Conservation (phyloP, 2,797 vertebrate genomes). For the Clarias laeviceps region DNA sequence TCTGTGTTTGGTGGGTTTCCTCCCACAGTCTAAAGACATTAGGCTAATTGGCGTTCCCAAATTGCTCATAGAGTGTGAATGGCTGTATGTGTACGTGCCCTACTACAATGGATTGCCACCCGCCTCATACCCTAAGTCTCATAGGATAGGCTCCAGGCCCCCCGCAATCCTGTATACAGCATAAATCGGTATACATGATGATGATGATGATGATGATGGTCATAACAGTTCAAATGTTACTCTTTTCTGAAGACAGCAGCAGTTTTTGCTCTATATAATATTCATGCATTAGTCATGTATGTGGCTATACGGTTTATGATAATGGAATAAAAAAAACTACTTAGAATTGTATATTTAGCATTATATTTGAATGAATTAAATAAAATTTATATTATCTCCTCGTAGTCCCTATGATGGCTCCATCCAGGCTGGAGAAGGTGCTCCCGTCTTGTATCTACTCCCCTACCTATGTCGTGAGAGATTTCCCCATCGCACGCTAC, state of each 20-base stretch:
- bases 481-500: conserved; percentile 97
- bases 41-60: no score
- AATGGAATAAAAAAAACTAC: neutral
- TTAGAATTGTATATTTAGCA: neutral
- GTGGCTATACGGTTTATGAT: neutral
- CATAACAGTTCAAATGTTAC: neutral
- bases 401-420: conserved; percentile 86
- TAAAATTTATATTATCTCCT: neutral
- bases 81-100: no score
- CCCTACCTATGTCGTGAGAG: conserved; percentile 96
- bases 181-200: no score
- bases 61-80: no score
- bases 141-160: no score
- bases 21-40: no score
- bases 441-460: conserved; percentile 92
- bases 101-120: no score
- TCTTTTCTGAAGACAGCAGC: neutral
- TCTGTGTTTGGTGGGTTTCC: no score
- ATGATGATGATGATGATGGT: no score
- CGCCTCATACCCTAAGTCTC: no score
- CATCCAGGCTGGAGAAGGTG: conserved; percentile 83
- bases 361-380: neutral
- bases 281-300: neutral
- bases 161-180: no score
- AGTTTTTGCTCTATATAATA: neutral